Evolutionary conservation across 2,797 vertebrate species (phyloP).

Genomic region (Gymnocypris eckloni): DNA sequence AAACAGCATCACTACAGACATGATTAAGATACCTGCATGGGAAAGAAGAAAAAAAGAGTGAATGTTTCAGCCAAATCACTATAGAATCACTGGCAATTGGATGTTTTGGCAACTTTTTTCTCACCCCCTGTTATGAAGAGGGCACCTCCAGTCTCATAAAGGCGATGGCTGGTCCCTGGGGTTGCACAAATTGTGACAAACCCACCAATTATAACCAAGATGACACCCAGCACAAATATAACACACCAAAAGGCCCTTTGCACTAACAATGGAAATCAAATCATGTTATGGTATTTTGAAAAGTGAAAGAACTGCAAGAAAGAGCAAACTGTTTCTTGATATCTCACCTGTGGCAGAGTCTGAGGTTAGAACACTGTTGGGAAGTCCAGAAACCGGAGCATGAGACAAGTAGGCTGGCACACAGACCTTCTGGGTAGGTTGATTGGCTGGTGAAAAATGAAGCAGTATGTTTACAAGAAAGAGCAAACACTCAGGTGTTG

Average conservation of each 20-base stretch:
- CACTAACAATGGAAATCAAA: constrained; percentile 70
- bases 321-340: neutral
- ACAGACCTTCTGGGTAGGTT: constrained; percentile 82
- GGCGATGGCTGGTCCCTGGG: constrained; percentile 79
- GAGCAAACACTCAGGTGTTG: neutral
- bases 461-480: constrained; percentile 4
- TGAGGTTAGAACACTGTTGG: constrained; percentile 77
- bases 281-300: neutral
- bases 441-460: constrained; percentile 76
- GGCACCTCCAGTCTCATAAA: constrained; percentile 86
- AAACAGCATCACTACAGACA: constrained; percentile 84
- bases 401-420: constrained; percentile 84
- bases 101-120: neutral
- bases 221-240: constrained; percentile 81
- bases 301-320: neutral
- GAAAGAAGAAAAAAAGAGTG: neutral
- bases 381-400: constrained; percentile 77
- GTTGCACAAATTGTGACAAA: constrained; percentile 87
- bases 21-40: constrained; percentile 81
- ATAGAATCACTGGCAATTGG: neutral
- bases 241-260: constrained; percentile 87
- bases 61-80: neutral
- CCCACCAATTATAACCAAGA: constrained; percentile 75
- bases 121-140: constrained; percentile 84
- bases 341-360: constrained; percentile 84